Evolutionary conservation across 2,797 vertebrate species (phyloP).

Genomic region (Lacerta viridis): DNA sequence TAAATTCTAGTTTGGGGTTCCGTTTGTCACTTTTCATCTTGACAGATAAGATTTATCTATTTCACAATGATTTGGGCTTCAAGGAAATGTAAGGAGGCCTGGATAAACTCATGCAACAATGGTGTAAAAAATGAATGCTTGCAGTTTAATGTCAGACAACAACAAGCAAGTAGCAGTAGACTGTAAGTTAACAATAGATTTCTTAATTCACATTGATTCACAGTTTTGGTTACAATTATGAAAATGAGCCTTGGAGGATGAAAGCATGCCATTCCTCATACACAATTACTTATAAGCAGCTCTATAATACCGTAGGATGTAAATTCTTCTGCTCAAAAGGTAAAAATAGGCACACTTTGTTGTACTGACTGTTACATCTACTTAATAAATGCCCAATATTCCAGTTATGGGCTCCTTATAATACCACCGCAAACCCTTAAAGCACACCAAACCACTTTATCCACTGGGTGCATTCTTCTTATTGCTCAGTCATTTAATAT

Average conservation of each 20-base stretch:
- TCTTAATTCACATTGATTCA: conserved; percentile 48
- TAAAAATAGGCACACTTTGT: conserved; percentile 37
- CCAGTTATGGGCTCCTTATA: conserved; percentile 48
- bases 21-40: neutral
- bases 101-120: neutral
- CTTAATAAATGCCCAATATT: conserved; percentile 43
- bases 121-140: neutral
- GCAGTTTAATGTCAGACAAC: conserved; percentile 37
- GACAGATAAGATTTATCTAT: neutral
- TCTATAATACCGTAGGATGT: conserved; percentile 4
- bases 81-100: neutral
- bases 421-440: conserved; percentile 3
- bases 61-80: neutral
- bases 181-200: conserved; percentile 43
- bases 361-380: neutral
- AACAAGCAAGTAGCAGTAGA: neutral
- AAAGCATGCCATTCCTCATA: conserved; percentile 55
- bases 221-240: conserved; percentile 52
- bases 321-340: conserved; percentile 23
- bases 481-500: conserved; percentile 85
- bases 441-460: conserved; percentile 45
- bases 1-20: neutral
- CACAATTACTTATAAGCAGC: conserved; percentile 11
- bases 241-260: conserved; percentile 36
- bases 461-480: conserved; percentile 65